Evolutionary conservation across 2,888 invertebrate species (phyloP).

Genomic region (Serripes groenlandicus): DNA sequence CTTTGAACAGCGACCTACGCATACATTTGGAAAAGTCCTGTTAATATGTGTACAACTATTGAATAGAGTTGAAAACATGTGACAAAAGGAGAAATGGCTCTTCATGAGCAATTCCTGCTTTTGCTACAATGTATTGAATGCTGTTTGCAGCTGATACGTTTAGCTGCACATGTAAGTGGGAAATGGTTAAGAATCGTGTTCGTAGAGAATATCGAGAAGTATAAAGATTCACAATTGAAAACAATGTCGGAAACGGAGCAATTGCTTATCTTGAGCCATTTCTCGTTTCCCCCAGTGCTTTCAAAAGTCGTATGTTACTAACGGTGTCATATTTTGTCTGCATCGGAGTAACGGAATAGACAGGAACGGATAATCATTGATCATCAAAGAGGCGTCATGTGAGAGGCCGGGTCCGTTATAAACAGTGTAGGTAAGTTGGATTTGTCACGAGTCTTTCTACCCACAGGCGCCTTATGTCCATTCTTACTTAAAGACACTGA

Average conservation of each 20-base stretch:
- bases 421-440: conserved; percentile 48
- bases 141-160: no score
- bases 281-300: background rate
- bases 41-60: no score
- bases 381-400: conserved; percentile 11
- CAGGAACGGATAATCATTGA: background rate
- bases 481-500: conserved; percentile 21
- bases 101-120: no score
- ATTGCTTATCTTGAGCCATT: background rate
- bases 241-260: background rate
- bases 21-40: no score
- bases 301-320: background rate
- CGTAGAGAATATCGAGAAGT: background rate
- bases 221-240: background rate
- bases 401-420: conserved; percentile 48
- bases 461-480: background rate
- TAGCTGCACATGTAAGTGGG: no score
- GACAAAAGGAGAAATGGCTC: no score
- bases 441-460: conserved; percentile 28
- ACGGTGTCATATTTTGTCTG: no score
- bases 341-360: no score
- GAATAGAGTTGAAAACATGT: no score
- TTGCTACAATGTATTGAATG: no score
- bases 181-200: no score
- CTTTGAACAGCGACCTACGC: no score